Evolutionary conservation across 2,797 vertebrate genomes (phyloP).

Genomic region (Perdix hodgsoniae): DNA sequence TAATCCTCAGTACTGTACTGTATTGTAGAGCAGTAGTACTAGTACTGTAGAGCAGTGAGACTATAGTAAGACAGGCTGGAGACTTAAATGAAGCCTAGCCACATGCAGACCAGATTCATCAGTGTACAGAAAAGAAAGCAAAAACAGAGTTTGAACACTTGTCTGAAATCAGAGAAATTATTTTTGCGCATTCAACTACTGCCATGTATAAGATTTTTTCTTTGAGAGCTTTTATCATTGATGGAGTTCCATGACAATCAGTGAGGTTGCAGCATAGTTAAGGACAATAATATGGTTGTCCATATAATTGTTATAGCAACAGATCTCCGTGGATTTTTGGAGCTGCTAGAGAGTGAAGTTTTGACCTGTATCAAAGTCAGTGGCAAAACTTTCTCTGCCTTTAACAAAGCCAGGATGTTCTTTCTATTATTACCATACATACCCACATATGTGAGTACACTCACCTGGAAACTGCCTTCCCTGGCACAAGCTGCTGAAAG

Average conservation of each 20-base stretch:
- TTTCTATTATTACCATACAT: neutral
- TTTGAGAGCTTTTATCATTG: neutral
- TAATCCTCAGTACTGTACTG: too few relatives aligned
- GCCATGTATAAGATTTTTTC: neutral
- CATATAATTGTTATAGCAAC: neutral
- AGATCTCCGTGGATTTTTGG: slow-evolving; percentile 7
- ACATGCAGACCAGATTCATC: neutral
- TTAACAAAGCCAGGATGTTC: neutral
- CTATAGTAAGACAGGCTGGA: slow-evolving; percentile 1
- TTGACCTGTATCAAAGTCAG: neutral
- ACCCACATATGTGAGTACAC: neutral
- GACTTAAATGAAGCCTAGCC: neutral
- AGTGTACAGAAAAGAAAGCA: neutral
- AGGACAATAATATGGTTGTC: slow-evolving; percentile 16
- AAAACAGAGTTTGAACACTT: neutral
- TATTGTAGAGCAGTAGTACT: too few relatives aligned
- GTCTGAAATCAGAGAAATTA: slow-evolving; percentile 35
- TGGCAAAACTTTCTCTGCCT: neutral
- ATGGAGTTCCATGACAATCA: neutral
- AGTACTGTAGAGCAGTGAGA: neutral
- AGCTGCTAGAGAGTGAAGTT: slow-evolving; percentile 8
- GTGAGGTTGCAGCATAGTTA: neutral
- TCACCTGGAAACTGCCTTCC: slow-evolving; percentile 15
- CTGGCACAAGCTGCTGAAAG: neutral
- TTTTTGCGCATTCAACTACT: neutral